Conservation (phyloP, 2,888 invertebrate genomes). For the Andricus quercusramuli region DNA sequence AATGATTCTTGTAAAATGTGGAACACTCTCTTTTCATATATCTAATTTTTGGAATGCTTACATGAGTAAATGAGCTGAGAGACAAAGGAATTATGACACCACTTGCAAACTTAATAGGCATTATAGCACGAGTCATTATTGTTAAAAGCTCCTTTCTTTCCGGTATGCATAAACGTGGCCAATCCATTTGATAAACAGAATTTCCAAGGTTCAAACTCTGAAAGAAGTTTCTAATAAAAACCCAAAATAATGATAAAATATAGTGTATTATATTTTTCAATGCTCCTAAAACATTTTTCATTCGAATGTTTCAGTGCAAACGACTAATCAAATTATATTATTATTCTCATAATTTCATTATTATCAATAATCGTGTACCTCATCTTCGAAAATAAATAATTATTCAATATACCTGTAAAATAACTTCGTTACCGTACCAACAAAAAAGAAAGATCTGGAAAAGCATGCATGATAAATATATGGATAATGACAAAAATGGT, state of each 20-base stretch:
- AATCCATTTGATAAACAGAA: conserved; percentile 63
- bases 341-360: too few relatives aligned
- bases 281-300: too few relatives aligned
- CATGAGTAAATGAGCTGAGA: conserved; percentile 65
- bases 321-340: too few relatives aligned
- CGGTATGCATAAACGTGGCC: conserved; percentile 55
- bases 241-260: too few relatives aligned
- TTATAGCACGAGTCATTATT: conserved; percentile 60
- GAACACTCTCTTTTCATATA: too few relatives aligned
- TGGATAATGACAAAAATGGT: conserved; percentile 51
- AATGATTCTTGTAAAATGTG: too few relatives aligned
- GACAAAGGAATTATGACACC: conserved; percentile 62
- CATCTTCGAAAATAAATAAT: not conserved
- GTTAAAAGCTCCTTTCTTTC: conserved; percentile 59
- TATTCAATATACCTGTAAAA: conserved; percentile 54
- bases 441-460: conserved; percentile 64
- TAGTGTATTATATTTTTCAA: too few relatives aligned
- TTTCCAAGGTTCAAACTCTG: conserved; percentile 59
- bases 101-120: conserved; percentile 63
- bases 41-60: conserved; percentile 44
- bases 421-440: conserved; percentile 65
- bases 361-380: too few relatives aligned
- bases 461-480: conserved; percentile 54
- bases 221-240: conserved; percentile 10
- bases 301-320: too few relatives aligned